Evolutionary conservation across 2,797 vertebrate genomes (phyloP), one percentile per base, ranked within the genome.

Genomic region (Remorina albescens): DNA sequence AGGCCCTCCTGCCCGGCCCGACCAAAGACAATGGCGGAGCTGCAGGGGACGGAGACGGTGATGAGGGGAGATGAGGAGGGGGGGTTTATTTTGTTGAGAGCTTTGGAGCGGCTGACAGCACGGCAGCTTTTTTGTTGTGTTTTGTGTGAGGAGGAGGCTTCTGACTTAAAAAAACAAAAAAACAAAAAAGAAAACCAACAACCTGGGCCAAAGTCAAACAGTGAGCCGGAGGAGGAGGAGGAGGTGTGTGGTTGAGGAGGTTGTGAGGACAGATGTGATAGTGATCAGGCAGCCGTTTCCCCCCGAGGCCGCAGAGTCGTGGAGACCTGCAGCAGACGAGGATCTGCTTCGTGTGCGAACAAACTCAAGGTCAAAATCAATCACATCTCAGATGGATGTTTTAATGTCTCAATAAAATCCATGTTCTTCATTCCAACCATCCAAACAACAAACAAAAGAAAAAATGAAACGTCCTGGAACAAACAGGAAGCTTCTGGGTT

Each of bases 1-100:
- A 55, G 68, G 71, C 78, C 65, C 65, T 67, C 56, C 64, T 15
- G 69, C 77, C 56, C 25, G 0, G 78, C 51, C 41, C 8, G 0
- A 30, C 32, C 62, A 81, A 77, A 91, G 80, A 90, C 86, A 92
- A 91, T 59, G 72, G 76, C 6, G 3, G 47, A 84, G 81, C 85
- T 81, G 76, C 83, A 86, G 90, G 89, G 60, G 84, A 80, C 44
- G 83, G 84, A 89, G 84, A 85, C 83, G 30, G 28, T 21, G 54
- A 26, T 2, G 67, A 57, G 13, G 62, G 47, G 36, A 18, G 11
- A 32, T 18, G 55, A 50, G 34, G 23, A 44, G 46, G 19, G 58
- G 55, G 54, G 78, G 49, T 56, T 69, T 67, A 64, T 57, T 84
- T 71, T 82, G 71, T 61, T 44, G 57, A 80, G 69, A 67, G 78